A percentile compares a stretch with the other conserved stretches of the same genome.
These are phyloP conservation scores for Drosophila equinoxialis DNA, from an alignment of 1,140 invertebrate genomes.

Conservation along the genomic window DNA sequence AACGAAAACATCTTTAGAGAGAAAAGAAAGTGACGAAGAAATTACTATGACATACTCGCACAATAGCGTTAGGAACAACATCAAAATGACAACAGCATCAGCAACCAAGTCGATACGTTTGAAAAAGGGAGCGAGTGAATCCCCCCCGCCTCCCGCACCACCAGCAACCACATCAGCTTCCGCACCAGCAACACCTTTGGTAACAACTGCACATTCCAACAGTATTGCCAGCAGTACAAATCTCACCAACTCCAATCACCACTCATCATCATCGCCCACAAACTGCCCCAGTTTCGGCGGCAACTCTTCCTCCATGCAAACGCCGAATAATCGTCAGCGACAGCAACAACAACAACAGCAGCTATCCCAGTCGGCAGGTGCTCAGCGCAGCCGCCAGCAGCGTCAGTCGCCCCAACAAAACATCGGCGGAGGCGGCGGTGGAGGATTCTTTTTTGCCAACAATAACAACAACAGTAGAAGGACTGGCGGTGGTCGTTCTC, in stretches of 20 bases:
- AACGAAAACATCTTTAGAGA: conserved; percentile 25
- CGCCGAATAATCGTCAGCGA: conserved; percentile 55
- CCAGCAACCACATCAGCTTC: conserved; percentile 52
- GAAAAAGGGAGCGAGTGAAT: conserved; percentile 67
- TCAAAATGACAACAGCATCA: conserved; percentile 82
- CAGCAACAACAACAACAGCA: conserved; percentile 62
- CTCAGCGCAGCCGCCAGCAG: conserved; percentile 58
- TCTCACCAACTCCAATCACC: conserved; percentile 58
- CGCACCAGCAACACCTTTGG: conserved; percentile 58
- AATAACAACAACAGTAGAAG: conserved; percentile 63
- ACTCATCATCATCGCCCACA: conserved; percentile 66
- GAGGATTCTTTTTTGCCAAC: conserved; percentile 69
- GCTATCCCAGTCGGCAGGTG: conserved; percentile 65
- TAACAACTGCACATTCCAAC: conserved; percentile 83
- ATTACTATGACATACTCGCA: conserved; percentile 83
- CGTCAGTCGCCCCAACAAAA: conserved; percentile 69
- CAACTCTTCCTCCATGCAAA: conserved; percentile 10
- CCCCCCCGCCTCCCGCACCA: conserved; percentile 49
- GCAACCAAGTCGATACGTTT: conserved; percentile 78
- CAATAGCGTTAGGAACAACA: conserved; percentile 82
- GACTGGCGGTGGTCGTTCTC: conserved; percentile 55
- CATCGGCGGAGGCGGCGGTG: conserved; percentile 38
- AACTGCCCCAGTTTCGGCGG: conserved; percentile 39
- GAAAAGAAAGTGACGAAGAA: conserved; percentile 60
- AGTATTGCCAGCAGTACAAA: conserved; percentile 83